Percentiles rank a stretch among this genome's conserved stretches.
These are phyloP conservation scores for Rhinichthys osculus DNA, from an alignment of 2,797 vertebrate species.

Conservation along the genomic window DNA sequence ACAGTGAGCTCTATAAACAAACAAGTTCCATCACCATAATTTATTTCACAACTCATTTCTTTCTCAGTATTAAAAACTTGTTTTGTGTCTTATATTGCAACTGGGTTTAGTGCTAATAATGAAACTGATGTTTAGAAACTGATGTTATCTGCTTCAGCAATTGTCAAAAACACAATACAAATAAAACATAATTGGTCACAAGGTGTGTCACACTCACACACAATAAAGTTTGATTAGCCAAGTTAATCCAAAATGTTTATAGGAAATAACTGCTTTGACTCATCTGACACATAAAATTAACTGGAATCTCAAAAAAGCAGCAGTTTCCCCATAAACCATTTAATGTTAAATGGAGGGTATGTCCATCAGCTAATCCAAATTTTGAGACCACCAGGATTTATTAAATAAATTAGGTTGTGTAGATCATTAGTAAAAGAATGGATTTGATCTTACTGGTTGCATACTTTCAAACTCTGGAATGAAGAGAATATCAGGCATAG, in stretches of 20 bases:
- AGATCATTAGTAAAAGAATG: no score
- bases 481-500: no score
- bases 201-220: neutral
- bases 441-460: no score
- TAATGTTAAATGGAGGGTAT: no score
- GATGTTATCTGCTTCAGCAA: neutral
- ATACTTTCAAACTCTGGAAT: no score
- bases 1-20: no score
- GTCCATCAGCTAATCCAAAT: no score
- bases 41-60: neutral
- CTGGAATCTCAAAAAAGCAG: no score
- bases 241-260: conserved; percentile 1
- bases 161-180: neutral
- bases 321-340: no score
- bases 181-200: neutral
- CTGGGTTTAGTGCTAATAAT: neutral
- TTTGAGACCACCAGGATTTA: no score
- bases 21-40: no score
- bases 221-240: neutral
- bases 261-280: conserved; percentile 1
- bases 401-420: no score
- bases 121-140: neutral
- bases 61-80: neutral
- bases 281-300: neutral
- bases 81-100: neutral